Evolutionary conservation across 2,888 invertebrate species (phyloP).

Genomic region (Ennomos quercinarius): DNA sequence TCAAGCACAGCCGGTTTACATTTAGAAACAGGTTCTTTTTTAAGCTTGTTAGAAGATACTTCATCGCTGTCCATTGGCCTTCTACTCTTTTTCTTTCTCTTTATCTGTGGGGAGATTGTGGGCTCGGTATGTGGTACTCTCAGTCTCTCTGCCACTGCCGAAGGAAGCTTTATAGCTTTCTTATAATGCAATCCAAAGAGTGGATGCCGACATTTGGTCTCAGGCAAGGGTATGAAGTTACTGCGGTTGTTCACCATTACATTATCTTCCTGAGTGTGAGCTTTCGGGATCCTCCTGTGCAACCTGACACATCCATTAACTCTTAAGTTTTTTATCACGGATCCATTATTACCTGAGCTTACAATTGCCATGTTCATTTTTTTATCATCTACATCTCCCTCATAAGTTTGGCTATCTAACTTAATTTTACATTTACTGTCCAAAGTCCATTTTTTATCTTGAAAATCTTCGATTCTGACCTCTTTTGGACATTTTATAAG

Average conservation of each 20-base stretch:
- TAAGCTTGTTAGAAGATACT: neutral
- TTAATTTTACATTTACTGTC: conserved; percentile 67
- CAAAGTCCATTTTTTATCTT: conserved; percentile 49
- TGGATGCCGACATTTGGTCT: conserved; percentile 73
- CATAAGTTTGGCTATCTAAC: conserved; percentile 62
- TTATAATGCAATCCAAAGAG: conserved; percentile 71
- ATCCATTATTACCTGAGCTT: conserved; percentile 42
- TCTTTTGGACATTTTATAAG: conserved; percentile 64
- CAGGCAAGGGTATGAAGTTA: conserved; percentile 68
- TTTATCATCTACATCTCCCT: conserved; percentile 51
- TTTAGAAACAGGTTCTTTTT: neutral
- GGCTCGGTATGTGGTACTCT: conserved; percentile 15
- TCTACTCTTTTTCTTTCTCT: neutral
- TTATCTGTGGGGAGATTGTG: neutral
- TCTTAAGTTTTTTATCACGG: conserved; percentile 51
- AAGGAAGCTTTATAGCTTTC: conserved; percentile 60
- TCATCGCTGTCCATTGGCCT: neutral
- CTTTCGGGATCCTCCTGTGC: conserved; percentile 67
- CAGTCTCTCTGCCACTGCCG: conserved; percentile 52
- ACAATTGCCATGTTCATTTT: conserved; percentile 46
- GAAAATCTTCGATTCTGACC: conserved; percentile 53
- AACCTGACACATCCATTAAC: conserved; percentile 56
- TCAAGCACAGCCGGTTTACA: neutral
- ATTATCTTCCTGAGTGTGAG: conserved; percentile 55
- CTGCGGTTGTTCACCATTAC: conserved; percentile 53